A percentile compares a stretch with the other conserved stretches of the same genome.
Conservation (phyloP, 2,888 invertebrate species). For the Cosmia pyralina region DNA sequence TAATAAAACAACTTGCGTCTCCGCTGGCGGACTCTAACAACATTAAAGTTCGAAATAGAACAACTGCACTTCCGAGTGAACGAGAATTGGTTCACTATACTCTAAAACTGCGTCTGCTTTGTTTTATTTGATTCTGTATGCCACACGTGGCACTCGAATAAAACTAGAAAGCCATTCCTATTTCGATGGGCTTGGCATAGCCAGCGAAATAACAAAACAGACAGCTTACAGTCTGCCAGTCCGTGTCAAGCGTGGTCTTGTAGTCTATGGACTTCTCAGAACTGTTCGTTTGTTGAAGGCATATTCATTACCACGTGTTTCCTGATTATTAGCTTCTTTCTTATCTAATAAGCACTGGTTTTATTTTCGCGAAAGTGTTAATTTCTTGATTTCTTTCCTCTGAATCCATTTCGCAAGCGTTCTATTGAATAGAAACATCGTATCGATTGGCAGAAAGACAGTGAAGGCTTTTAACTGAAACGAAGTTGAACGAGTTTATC, state of each 20-base stretch:
- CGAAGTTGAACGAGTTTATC: slow-evolving; percentile 9
- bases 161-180: not conserved
- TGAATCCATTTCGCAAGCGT: not conserved
- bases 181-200: not conserved
- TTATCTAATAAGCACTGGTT: not conserved
- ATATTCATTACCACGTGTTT: too few relatives aligned
- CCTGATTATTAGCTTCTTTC: not conserved
- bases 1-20: slow-evolving; percentile 5
- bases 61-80: slow-evolving; percentile 28
- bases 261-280: not conserved
- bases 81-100: not conserved
- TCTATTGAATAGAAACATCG: not conserved
- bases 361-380: too few relatives aligned
- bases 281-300: not conserved
- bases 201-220: not conserved
- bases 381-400: not conserved
- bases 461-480: slow-evolving; percentile 21
- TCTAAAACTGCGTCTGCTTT: not conserved
- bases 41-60: slow-evolving; percentile 47
- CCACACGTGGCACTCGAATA: not conserved
- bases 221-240: not conserved
- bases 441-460: slow-evolving; percentile 9
- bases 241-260: not conserved
- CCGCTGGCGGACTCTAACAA: slow-evolving; percentile 9
- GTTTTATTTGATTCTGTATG: not conserved